Evolutionary conservation across 2,113 vertebrate genomes (phyloP).

Genomic region (Oreochromis tanganicae): DNA sequence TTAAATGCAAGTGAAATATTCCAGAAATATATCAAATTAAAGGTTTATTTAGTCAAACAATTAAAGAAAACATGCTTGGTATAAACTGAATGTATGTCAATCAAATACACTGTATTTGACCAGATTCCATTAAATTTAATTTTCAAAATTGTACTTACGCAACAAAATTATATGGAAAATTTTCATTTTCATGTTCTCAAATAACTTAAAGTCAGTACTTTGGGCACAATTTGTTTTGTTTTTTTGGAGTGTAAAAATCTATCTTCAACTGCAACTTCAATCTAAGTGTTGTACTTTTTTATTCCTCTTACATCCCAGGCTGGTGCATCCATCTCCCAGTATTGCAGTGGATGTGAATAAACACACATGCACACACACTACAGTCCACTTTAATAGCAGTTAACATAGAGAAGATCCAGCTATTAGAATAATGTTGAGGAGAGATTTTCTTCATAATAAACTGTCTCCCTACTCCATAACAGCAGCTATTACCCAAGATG

Average conservation of each 20-base stretch:
- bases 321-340: neutral
- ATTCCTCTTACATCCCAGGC: neutral
- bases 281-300: neutral
- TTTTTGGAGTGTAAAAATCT: neutral
- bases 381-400: slow-evolving; percentile 10
- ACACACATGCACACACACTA: neutral
- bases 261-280: neutral
- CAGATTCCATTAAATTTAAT: neutral
- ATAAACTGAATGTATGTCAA: neutral
- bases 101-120: neutral
- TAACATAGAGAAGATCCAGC: slow-evolving; percentile 6
- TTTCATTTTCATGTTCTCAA: neutral
- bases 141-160: neutral
- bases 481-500: slow-evolving; percentile 43
- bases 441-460: slow-evolving; percentile 41
- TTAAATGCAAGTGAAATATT: neutral
- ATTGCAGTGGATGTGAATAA: neutral
- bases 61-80: neutral
- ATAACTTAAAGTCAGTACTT: neutral
- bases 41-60: neutral
- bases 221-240: neutral
- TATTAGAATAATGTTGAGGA: slow-evolving; percentile 22
- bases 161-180: neutral
- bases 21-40: neutral
- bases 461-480: slow-evolving; percentile 38